Evolutionary conservation across 1,140 invertebrate genomes (phyloP).

Genomic region (Coenobita brevimanus): DNA sequence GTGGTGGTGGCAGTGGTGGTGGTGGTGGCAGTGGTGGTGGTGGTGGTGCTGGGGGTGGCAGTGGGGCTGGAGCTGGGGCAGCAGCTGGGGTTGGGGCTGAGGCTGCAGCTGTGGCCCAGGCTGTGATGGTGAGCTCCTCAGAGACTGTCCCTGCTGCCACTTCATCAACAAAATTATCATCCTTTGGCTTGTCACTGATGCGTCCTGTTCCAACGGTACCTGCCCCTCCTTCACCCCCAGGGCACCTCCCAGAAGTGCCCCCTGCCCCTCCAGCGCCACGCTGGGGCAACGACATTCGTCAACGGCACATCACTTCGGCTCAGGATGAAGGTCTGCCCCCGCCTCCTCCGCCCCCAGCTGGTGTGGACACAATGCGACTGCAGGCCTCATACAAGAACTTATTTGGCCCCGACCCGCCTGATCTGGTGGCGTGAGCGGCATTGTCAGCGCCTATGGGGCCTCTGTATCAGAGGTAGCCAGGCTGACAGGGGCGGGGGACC

Average conservation of each 20-base stretch:
- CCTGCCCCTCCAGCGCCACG: conserved; percentile 68
- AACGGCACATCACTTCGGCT: conserved; percentile 63
- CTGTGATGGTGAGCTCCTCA: conserved; percentile 21
- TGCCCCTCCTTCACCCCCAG: conserved; percentile 54
- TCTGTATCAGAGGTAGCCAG: conserved; percentile 56
- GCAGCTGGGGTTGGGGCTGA: not conserved
- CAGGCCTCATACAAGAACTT: conserved; percentile 68
- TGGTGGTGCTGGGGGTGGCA: conserved; percentile 23
- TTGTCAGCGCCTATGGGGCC: conserved; percentile 39
- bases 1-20: no score
- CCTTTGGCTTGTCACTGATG: conserved; percentile 57
- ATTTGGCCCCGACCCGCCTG: conserved; percentile 68
- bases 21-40: no score
- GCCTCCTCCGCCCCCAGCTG: conserved; percentile 66
- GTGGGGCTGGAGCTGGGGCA: conserved; percentile 16
- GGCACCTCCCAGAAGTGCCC: conserved; percentile 65
- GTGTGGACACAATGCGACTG: conserved; percentile 66
- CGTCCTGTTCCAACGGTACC: conserved; percentile 60
- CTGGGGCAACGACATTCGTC: conserved; percentile 67
- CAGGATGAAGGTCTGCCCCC: conserved; percentile 65
- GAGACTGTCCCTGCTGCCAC: conserved; percentile 31
- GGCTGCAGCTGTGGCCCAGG: conserved; percentile 9
- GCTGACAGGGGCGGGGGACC: conserved; percentile 48
- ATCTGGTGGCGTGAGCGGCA: conserved; percentile 68
- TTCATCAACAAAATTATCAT: conserved; percentile 33